Conservation (phyloP, 2,113 vertebrate genomes). For the Nematolebias whitei region DNA sequence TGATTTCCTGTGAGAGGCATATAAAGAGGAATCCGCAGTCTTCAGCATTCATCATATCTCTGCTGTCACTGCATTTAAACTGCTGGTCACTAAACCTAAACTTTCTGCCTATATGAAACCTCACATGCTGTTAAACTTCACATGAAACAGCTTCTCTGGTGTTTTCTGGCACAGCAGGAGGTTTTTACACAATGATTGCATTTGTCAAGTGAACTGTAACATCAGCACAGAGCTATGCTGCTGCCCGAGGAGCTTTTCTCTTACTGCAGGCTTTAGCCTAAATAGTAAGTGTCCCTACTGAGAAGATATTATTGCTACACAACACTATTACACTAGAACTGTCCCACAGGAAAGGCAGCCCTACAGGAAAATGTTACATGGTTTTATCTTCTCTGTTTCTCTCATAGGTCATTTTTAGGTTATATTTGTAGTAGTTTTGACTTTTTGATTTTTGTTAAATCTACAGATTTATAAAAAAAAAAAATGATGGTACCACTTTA, state of each 20-base stretch:
- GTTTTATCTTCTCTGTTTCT: too few species aligned
- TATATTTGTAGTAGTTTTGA: too few species aligned
- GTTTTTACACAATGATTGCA: neutral
- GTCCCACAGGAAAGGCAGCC: neutral
- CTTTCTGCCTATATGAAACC: slow-evolving; percentile 29
- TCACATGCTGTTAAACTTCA: neutral
- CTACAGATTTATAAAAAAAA: too few species aligned
- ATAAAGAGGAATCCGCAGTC: slow-evolving; percentile 70
- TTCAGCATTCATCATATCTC: slow-evolving; percentile 72
- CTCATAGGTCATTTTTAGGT: too few species aligned
- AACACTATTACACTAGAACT: neutral
- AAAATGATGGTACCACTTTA: too few species aligned
- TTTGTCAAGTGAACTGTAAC: neutral
- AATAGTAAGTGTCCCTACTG: neutral
- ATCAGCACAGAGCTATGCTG: too few species aligned
- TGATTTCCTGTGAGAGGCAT: slow-evolving; percentile 70
- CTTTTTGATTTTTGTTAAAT: too few species aligned
- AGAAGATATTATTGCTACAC: too few species aligned
- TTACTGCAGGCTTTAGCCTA: neutral
- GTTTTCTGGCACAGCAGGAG: neutral
- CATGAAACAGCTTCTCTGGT: neutral
- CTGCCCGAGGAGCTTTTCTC: neutral
- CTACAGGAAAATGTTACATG: too few species aligned
- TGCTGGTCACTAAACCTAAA: slow-evolving; percentile 63
- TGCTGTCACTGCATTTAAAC: slow-evolving; percentile 77